Evolutionary conservation across 2,888 invertebrate genomes (phyloP), one percentile per base, ranked within the genome.

Genomic region (Lasioglossum leucozonium): DNA sequence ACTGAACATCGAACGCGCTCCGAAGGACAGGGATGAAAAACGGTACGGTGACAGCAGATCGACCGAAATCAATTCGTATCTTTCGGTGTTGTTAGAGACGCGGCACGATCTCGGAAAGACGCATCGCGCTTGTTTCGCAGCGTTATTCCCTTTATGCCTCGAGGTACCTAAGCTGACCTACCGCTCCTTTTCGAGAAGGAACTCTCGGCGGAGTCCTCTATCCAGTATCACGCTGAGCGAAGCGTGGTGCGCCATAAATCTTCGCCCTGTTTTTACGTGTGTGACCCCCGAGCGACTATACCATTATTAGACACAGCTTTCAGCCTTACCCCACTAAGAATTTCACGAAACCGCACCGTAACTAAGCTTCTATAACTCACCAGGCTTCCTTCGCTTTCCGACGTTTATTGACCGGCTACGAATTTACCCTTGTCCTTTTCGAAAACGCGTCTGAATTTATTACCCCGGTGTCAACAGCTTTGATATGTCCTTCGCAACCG

Each of bases 231-330:
- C 83, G 92, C 90, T 89, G 92, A 79, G 92, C 88, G 84, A 87
- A 88, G 89, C 91, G 89, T 91, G 90, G 89, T 88, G 83, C 90
- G 83, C 88, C 91, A 92, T 94, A 94, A 94, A 94, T 94, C 93
- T 93, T 91, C 88, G 82, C 86, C 88, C 92, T 92, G 93, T 93
- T 93, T 94, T 94, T 94, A 91, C 93, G 92, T 93, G 92, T 93
- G 93, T 93, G 91, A 93, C 92, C 91, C 89, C 86, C 84, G 89
- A 86, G 86, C 90, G 88, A 89, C 93, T 89, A 82, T 85, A 87
- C 87, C 92, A 90, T 93, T 93, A 93, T 93, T 93, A 93, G 92
- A 90, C 87, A 88, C 89, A 91, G 91, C 92, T 92, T 92, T 91
- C 92, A 91, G 89, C 90, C 91, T 91, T 89, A 88, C 86, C 88